These are phyloP conservation scores for Hecatera dysodea DNA, from an alignment of 2,888 invertebrate genomes.

Conservation along the genomic window DNA sequence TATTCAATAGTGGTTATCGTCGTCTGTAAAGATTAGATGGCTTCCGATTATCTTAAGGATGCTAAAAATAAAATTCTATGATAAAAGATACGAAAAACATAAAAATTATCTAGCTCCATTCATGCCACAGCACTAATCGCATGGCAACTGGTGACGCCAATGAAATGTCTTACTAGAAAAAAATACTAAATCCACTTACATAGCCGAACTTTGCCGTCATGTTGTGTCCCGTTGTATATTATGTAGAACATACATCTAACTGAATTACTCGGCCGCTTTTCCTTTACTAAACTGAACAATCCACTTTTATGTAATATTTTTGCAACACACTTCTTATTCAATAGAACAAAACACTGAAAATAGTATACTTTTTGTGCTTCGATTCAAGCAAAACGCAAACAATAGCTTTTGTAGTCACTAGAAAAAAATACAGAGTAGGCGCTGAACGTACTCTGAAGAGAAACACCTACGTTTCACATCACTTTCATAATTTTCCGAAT, in stretches of 20 bases:
- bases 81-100: conserved; percentile 42
- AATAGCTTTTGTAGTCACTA: conserved; percentile 89
- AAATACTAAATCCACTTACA: conserved; percentile 79
- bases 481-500: conserved; percentile 88
- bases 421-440: conserved; percentile 81
- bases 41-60: conserved; percentile 28
- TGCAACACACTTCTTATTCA: conserved; percentile 87
- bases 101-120: conserved; percentile 41
- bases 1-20: conserved; percentile 42
- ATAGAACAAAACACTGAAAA: conserved; percentile 87
- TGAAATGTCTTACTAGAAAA: conserved; percentile 31
- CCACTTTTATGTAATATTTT: conserved; percentile 89
- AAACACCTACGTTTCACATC: conserved; percentile 86
- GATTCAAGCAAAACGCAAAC: conserved; percentile 81
- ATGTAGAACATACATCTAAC: conserved; percentile 90
- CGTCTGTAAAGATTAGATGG: conserved; percentile 48
- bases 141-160: conserved; percentile 49
- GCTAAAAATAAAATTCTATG: conserved; percentile 42
- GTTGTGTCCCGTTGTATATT: conserved; percentile 91
- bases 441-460: conserved; percentile 80
- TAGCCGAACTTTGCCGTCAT: conserved; percentile 92
- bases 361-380: conserved; percentile 82
- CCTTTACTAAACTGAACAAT: conserved; percentile 87
- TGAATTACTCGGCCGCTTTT: conserved; percentile 87
- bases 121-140: conserved; percentile 35